Percentiles rank a stretch among this genome's conserved stretches.
Evolutionary conservation across 2,888 invertebrate genomes (phyloP).

Genomic region (Xylota segnis): DNA sequence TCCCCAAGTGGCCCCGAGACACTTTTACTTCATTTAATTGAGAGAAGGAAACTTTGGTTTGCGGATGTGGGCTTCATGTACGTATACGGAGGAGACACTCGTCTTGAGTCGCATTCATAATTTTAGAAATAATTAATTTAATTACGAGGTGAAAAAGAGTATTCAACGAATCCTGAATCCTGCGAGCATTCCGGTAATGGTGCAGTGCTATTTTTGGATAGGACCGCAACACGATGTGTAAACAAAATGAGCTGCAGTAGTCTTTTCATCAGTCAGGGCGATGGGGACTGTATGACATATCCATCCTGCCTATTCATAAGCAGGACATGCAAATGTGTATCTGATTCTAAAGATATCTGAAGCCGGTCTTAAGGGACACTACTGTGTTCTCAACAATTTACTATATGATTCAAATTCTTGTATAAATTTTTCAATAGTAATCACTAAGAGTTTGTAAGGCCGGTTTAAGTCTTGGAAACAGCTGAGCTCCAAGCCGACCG

Average conservation of each 20-base stretch:
- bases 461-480: too few relatives aligned
- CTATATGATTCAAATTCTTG: too few relatives aligned
- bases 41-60: conserved; percentile 1
- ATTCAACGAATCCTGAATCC: not conserved
- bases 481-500: too few relatives aligned
- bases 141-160: not conserved
- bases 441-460: too few relatives aligned
- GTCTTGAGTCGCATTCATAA: conserved; percentile 2
- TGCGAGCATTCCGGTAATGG: not conserved
- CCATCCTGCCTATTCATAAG: too few relatives aligned
- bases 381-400: too few relatives aligned
- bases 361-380: too few relatives aligned
- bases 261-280: too few relatives aligned
- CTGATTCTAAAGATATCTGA: too few relatives aligned
- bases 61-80: not conserved
- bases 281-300: not conserved
- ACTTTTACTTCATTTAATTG: conserved; percentile 29
- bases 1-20: conserved; percentile 15
- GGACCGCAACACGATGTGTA: not conserved
- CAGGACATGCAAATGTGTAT: too few relatives aligned
- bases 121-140: conserved; percentile 20
- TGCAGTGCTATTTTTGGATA: conserved; percentile 10
- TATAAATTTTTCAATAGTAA: too few relatives aligned
- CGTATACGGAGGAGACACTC: not conserved
- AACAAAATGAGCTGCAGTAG: not conserved